Evolutionary conservation across 2,888 invertebrate genomes (phyloP).

Genomic region (Eupsilia transversa): DNA sequence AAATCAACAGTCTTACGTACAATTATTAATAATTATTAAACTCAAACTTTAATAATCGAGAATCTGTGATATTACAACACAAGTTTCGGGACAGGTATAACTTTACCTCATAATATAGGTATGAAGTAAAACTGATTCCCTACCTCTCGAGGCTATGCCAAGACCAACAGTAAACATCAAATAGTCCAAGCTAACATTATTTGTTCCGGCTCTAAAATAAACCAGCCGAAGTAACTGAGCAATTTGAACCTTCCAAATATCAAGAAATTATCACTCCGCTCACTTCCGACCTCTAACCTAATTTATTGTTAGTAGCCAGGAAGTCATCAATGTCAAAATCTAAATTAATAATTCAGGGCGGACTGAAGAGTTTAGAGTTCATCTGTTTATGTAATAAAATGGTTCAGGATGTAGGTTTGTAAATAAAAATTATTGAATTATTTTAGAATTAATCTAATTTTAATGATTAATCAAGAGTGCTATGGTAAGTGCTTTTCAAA

Average conservation of each 20-base stretch:
- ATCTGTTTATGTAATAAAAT: constrained; percentile 6
- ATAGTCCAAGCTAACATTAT: constrained; percentile 45
- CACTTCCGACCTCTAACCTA: constrained; percentile 49
- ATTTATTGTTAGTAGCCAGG: constrained; percentile 56
- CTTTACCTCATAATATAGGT: not conserved
- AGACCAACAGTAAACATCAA: constrained; percentile 28
- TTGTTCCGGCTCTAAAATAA: constrained; percentile 44
- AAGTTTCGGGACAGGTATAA: not conserved
- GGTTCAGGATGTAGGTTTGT: constrained; percentile 20
- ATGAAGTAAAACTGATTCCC: not conserved
- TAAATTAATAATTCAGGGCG: constrained; percentile 61
- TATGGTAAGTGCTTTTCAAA: not conserved
- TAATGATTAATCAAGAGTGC: not conserved
- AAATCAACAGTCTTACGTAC: not conserved
- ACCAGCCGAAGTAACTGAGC: constrained; percentile 30
- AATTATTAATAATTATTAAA: not conserved
- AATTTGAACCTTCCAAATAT: constrained; percentile 45
- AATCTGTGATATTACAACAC: not conserved
- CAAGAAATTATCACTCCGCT: constrained; percentile 53
- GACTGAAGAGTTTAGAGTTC: constrained; percentile 14
- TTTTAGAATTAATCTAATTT: not conserved
- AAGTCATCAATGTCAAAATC: constrained; percentile 65
- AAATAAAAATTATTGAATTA: not conserved
- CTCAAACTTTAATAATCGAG: not conserved
- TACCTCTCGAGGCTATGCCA: not conserved